Base-by-base conservation (phyloP, 2,888 invertebrate species). In the Boloria euphrosyne region DNA sequence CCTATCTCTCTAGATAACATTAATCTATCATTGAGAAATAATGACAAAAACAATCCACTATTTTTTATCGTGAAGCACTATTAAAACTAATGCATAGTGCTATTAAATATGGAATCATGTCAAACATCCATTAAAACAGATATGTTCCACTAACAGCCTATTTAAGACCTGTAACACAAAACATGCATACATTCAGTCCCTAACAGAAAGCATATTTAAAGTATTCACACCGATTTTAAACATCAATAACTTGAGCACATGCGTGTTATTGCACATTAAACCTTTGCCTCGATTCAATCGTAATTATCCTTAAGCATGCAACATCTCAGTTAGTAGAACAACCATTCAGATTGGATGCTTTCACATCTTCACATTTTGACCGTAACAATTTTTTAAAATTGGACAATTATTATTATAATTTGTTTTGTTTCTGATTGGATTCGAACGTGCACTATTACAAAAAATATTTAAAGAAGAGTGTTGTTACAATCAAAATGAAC, bases 141-240 rank as follows among this genome's bases (percentile, higher is more conserved):
- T 14, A 43, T 14, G 16, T 54, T 55, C 43, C 18, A 18, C 43
- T 55, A 43, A 43, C 38, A 38, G 18, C 44, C 44, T 55, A 44
- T 44, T 18, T 44, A 13, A 16, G 4, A 18, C 31, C 51, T 57
- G 51, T 46, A 64, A 64, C 57, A 64, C 46, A 44, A 51, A 51
- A 59, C 71, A 73, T 74, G 73, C 74, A 74, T 63, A 70, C 70
- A 71, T 52, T 55, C 44, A 59, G 51, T 47, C 51, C 52, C 43
- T 52, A 51, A 38, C 66, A 57, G 63, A 65, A 69, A 62, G 67
- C 67, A 49, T 44, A 44, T 62, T n/a, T n/a, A 63, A 16, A 67
- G 31, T 60, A 61, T 60, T 47, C 68, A 70, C 70, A 70, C 66
- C 38, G 55, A 71, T 62, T 62, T 57, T 59, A 62, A 61, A 66